phyloP scores from a whole-genome alignment of 1,140 invertebrate species.

The Ostrea edulis region DNA sequence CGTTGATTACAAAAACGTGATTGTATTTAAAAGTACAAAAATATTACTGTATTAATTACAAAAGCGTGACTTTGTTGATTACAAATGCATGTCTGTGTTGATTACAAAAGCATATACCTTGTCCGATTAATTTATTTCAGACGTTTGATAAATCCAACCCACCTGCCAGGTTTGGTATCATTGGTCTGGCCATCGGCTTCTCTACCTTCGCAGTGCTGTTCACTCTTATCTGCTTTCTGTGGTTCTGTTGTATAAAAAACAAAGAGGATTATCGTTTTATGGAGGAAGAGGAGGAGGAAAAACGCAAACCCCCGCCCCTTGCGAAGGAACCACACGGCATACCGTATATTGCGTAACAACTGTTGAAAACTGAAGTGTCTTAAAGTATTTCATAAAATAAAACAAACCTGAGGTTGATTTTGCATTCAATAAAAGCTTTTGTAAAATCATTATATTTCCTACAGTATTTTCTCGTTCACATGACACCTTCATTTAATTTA shows the following conservation, averaged over 20 bases:
- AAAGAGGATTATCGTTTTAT: neutral
- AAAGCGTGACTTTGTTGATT: no score
- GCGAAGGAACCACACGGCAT: neutral
- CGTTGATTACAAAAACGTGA: no score
- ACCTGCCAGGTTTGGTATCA: neutral
- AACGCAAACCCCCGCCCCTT: neutral
- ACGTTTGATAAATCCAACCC: neutral
- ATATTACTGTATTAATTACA: no score
- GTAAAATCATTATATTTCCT: no score
- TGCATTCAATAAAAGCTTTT: no score
- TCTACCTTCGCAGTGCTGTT: neutral
- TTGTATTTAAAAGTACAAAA: no score
- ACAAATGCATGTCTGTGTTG: no score
- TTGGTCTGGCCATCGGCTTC: neutral
- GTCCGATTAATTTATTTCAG: neutral
- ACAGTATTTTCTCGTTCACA: no score
- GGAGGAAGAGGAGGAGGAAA: slow-evolving; percentile 1
- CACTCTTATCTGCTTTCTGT: neutral
- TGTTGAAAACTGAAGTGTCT: neutral
- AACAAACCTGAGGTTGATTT: no score
- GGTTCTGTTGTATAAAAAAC: neutral
- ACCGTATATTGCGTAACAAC: neutral
- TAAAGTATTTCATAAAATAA: neutral
- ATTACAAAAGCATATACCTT: no score
- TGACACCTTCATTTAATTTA: no score